phyloP scores from a whole-genome alignment of 2,888 invertebrate genomes.

The Hermaeophaga mercurialis region DNA sequence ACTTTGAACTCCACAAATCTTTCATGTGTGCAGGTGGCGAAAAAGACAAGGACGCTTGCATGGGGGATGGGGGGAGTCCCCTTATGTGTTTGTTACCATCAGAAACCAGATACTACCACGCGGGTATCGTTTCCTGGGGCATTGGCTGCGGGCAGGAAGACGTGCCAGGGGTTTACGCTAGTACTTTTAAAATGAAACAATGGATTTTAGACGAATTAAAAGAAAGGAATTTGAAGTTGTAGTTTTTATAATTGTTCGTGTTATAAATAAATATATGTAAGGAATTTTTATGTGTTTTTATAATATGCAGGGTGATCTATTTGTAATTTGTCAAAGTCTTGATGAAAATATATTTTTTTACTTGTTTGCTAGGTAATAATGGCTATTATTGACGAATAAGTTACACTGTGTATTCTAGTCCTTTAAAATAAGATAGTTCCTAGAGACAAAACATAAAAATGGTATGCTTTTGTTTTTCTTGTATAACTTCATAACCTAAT shows the following conservation, averaged over 20 bases:
- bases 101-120: constrained; percentile 66
- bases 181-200: constrained; percentile 67
- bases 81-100: constrained; percentile 48
- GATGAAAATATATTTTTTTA: too few relatives aligned
- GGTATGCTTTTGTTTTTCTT: too few relatives aligned
- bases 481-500: too few relatives aligned
- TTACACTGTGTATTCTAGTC: too few relatives aligned
- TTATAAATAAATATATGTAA: background rate
- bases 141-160: constrained; percentile 76
- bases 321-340: background rate
- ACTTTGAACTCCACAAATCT: constrained; percentile 69
- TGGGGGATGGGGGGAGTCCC: constrained; percentile 44
- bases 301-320: too few relatives aligned
- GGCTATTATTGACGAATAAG: too few relatives aligned
- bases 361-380: too few relatives aligned
- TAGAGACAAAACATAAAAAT: too few relatives aligned
- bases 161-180: constrained; percentile 81
- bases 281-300: too few relatives aligned
- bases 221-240: constrained; percentile 22
- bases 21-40: constrained; percentile 83
- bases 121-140: constrained; percentile 89
- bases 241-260: background rate
- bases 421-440: too few relatives aligned
- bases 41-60: constrained; percentile 74
- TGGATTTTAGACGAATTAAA: constrained; percentile 68